phyloP scores from a whole-genome alignment of 1,140 invertebrate genomes.

The Tetragnatha versicolor region DNA sequence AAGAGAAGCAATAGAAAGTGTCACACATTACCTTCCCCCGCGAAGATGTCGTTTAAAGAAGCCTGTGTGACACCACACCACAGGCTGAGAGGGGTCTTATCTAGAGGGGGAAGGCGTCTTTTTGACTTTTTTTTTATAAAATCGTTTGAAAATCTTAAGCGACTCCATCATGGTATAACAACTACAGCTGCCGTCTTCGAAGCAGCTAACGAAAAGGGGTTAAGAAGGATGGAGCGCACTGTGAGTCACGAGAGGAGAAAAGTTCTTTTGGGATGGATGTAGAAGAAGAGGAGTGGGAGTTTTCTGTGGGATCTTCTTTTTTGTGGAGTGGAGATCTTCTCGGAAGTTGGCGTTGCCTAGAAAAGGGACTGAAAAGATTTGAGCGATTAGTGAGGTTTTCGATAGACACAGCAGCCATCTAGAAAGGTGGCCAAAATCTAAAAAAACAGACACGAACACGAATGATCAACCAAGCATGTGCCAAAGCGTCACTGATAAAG shows the following conservation, averaged over 20 bases:
- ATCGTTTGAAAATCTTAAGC: too few species aligned
- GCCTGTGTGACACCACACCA: constrained; percentile 27
- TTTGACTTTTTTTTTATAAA: too few species aligned
- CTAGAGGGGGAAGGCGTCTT: constrained; percentile 15
- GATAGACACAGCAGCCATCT: constrained; percentile 30
- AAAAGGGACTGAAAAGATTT: constrained; percentile 52
- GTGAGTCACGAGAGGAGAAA: too few species aligned
- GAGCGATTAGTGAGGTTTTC: constrained; percentile 33
- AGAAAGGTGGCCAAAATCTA: constrained; percentile 38
- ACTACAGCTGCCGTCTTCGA: too few species aligned
- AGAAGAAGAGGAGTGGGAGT: background rate
- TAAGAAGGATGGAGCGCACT: too few species aligned
- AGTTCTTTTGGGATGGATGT: too few species aligned
- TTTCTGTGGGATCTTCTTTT: background rate
- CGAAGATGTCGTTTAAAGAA: constrained; percentile 1
- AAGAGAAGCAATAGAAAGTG: constrained; percentile 20
- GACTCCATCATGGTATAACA: too few species aligned
- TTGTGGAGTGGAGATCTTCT: too few species aligned
- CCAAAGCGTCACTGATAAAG: too few species aligned
- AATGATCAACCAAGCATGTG: too few species aligned
- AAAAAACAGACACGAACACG: constrained; percentile 5
- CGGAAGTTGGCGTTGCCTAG: constrained; percentile 14
- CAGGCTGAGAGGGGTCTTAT: background rate
- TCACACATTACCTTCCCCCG: constrained; percentile 48
- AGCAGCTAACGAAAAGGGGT: too few species aligned